These are phyloP conservation scores for Hiodon alosoides DNA, from an alignment of 2,113 vertebrate genomes.

Conservation along the genomic window DNA sequence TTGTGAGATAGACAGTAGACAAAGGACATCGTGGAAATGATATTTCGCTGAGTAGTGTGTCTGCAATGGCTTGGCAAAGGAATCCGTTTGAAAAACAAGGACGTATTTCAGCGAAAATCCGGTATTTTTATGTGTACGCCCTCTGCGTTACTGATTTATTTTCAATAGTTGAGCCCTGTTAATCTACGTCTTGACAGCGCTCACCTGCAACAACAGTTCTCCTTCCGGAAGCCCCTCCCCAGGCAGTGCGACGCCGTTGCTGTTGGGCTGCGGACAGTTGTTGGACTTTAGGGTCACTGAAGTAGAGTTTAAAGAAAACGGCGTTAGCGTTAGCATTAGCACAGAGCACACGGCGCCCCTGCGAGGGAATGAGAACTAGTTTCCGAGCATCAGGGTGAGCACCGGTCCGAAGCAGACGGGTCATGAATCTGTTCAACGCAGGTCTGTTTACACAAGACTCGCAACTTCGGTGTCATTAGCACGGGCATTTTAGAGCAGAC, in stretches of 20 bases:
- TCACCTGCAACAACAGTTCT: conserved; percentile 73
- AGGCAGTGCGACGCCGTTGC: conserved; percentile 46
- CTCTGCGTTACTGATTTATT: not conserved
- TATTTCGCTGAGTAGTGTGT: too few relatives aligned
- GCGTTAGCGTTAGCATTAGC: not conserved
- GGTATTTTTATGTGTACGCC: too few relatives aligned
- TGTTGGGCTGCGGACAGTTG: conserved; percentile 42
- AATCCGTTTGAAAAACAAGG: too few relatives aligned
- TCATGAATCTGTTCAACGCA: not conserved
- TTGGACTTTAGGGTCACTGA: conserved; percentile 67
- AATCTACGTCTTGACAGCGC: too few relatives aligned
- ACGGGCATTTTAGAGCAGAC: not conserved
- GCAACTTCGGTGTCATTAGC: not conserved
- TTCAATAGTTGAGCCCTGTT: not conserved
- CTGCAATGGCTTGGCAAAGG: too few relatives aligned
- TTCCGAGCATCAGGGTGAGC: not conserved
- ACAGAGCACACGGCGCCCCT: not conserved
- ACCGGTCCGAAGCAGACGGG: not conserved
- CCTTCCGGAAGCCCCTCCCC: conserved; percentile 62
- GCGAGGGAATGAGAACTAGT: conserved; percentile 10
- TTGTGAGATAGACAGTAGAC: not conserved
- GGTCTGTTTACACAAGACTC: not conserved
- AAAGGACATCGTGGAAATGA: too few relatives aligned
- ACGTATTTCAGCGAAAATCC: too few relatives aligned
- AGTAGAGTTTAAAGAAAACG: conserved; percentile 44